These are phyloP conservation scores for Barypeithes pellucidus DNA, from an alignment of 2,888 invertebrate species.

Conservation along the genomic window DNA sequence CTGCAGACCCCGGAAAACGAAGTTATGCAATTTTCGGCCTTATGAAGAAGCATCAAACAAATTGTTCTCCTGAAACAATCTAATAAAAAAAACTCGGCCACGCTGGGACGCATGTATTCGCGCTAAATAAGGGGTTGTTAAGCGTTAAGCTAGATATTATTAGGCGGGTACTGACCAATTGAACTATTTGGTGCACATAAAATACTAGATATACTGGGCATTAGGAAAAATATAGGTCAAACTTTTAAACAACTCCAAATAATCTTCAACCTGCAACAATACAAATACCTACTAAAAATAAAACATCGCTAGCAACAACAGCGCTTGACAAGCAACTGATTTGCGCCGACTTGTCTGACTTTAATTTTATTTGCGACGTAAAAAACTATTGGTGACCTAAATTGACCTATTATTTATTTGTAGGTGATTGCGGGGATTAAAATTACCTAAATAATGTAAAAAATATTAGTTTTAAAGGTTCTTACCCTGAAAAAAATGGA, in stretches of 20 bases:
- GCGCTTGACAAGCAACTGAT: slow-evolving; percentile 17
- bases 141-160: not conserved
- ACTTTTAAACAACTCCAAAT: not conserved
- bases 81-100: slow-evolving; percentile 10
- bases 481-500: slow-evolving; percentile 46
- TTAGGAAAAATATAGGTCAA: slow-evolving; percentile 11
- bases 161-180: not conserved
- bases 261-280: slow-evolving; percentile 8
- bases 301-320: slow-evolving; percentile 29
- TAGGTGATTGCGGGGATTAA: slow-evolving; percentile 18
- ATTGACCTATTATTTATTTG: slow-evolving; percentile 16
- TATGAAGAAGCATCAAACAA: slow-evolving; percentile 25
- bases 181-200: not conserved
- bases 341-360: slow-evolving; percentile 12
- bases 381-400: slow-evolving; percentile 10
- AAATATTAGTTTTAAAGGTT: slow-evolving; percentile 11
- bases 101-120: not conserved
- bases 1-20: slow-evolving; percentile 44
- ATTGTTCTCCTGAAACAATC: slow-evolving; percentile 28
- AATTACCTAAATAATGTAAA: slow-evolving; percentile 24
- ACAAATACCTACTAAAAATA: slow-evolving; percentile 18
- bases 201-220: not conserved
- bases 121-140: not conserved
- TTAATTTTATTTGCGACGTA: slow-evolving; percentile 24
- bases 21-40: slow-evolving; percentile 43